A percentile compares a stretch with the other conserved stretches of the same genome.
Conservation (phyloP, 2,888 invertebrate species). For the Pecten maximus region DNA sequence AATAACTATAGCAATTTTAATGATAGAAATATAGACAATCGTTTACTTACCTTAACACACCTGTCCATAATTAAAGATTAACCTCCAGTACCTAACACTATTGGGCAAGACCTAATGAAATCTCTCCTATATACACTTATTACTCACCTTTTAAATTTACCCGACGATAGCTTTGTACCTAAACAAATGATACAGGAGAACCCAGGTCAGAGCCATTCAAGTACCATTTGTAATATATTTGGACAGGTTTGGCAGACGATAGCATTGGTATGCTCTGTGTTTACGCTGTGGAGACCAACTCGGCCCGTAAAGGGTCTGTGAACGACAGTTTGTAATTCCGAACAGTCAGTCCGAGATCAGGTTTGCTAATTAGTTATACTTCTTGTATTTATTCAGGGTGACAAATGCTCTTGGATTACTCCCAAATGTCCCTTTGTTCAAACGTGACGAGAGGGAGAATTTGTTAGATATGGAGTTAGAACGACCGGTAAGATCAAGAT, state of each 20-base stretch:
- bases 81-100: background rate
- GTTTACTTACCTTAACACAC: background rate
- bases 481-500: background rate
- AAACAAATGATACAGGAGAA: background rate
- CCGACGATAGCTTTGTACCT: background rate
- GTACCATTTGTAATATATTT: background rate
- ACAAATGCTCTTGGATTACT: background rate
- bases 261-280: background rate
- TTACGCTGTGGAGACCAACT: background rate
- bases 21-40: background rate
- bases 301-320: background rate
- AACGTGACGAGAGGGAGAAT: conserved; percentile 22
- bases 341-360: background rate
- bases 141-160: background rate
- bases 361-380: background rate
- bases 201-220: background rate
- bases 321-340: background rate
- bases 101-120: background rate
- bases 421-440: conserved; percentile 15
- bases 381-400: conserved; percentile 17
- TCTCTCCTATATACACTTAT: background rate
- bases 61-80: background rate
- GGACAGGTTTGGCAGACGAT: background rate
- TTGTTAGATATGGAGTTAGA: background rate
- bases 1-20: background rate